phyloP scores from a whole-genome alignment of 2,797 vertebrate species.

The Natrix natrix region DNA sequence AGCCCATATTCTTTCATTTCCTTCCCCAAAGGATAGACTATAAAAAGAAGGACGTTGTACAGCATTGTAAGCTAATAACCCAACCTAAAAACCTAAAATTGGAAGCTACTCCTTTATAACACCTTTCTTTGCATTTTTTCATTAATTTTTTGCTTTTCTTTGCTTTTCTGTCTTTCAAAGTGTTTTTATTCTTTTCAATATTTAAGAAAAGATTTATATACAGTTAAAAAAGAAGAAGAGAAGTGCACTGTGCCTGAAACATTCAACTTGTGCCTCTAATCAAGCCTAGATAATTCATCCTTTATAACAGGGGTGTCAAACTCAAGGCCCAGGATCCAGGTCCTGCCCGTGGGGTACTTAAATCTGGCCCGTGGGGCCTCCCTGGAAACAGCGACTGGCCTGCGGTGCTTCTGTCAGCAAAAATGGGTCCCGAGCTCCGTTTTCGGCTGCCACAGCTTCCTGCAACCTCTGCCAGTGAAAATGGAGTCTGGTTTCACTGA shows the following conservation, averaged over 20 bases:
- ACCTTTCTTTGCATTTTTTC: not conserved
- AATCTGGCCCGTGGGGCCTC: too few species aligned
- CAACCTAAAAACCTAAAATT: not conserved
- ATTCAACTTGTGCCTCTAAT: not conserved
- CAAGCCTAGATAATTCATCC: not conserved
- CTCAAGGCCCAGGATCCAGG: too few species aligned
- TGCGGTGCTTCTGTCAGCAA: too few species aligned
- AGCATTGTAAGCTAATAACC: not conserved
- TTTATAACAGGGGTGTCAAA: not conserved
- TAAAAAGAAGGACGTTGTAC: not conserved
- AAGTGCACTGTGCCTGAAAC: not conserved
- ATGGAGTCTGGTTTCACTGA: too few species aligned
- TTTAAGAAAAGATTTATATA: not conserved
- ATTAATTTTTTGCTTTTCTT: not conserved
- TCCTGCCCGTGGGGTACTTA: too few species aligned
- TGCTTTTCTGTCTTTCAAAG: not conserved
- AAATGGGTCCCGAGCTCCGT: too few species aligned
- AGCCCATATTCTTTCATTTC: not conserved
- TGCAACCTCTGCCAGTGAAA: too few species aligned
- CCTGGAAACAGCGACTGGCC: too few species aligned
- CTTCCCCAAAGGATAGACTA: not conserved
- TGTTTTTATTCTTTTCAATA: not conserved
- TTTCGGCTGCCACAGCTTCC: too few species aligned
- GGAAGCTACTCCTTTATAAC: not conserved
- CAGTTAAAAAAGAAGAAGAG: not conserved